phyloP scores from a whole-genome alignment of 2,888 invertebrate species.

The Epirrhoe tristata region DNA sequence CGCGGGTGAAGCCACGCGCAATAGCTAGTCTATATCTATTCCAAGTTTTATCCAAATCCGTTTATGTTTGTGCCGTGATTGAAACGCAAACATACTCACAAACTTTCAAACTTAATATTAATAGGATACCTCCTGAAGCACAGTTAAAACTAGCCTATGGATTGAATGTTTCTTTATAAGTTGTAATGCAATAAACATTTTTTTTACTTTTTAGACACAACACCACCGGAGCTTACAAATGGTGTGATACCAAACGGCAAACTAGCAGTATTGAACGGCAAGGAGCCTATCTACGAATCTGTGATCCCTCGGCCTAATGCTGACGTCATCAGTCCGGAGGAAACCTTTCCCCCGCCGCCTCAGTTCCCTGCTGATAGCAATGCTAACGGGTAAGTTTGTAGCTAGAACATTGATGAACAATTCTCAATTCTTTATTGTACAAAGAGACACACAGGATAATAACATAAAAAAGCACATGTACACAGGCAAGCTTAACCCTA shows the following conservation, averaged over 20 bases:
- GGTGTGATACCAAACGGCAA: slow-evolving; percentile 84
- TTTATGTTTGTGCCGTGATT: too few species aligned
- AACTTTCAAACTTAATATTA: too few species aligned
- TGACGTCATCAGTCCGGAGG: slow-evolving; percentile 55
- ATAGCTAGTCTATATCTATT: too few species aligned
- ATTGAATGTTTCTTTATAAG: not conserved
- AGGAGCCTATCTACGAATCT: slow-evolving; percentile 94
- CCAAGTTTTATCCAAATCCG: too few species aligned
- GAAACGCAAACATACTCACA: too few species aligned
- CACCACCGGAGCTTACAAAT: slow-evolving; percentile 78
- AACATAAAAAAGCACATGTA: too few species aligned
- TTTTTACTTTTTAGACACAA: slow-evolving; percentile 57
- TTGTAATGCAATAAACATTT: not conserved
- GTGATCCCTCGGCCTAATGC: slow-evolving; percentile 88
- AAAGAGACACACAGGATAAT: too few species aligned
- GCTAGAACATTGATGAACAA: not conserved
- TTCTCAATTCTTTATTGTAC: too few species aligned
- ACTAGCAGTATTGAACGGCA: slow-evolving; percentile 72
- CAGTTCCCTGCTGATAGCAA: slow-evolving; percentile 56
- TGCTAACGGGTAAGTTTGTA: slow-evolving; percentile 62
- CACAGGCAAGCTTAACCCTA: too few species aligned
- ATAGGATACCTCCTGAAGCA: too few species aligned
- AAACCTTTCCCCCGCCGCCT: slow-evolving; percentile 62
- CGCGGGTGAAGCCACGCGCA: too few species aligned
- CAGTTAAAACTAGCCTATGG: too few species aligned